phyloP scores from a whole-genome alignment of 2,888 invertebrate species.

The Odontocolon sp. region DNA sequence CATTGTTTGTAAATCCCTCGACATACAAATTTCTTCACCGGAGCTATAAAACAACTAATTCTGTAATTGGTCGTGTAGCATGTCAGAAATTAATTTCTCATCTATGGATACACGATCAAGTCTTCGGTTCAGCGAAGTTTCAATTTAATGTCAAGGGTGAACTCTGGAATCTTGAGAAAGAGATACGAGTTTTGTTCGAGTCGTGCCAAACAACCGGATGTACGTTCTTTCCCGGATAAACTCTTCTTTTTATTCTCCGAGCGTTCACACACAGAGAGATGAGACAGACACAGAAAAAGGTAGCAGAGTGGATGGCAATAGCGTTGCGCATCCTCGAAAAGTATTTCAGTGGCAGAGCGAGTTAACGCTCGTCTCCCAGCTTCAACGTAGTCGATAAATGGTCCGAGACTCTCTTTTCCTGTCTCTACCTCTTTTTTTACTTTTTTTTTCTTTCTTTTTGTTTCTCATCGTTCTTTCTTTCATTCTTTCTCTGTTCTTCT shows the following conservation, averaged over 20 bases:
- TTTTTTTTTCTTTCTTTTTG: not conserved
- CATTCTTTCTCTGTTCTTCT: slow-evolving; percentile 23
- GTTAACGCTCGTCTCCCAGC: slow-evolving; percentile 51
- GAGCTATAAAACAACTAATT: too few relatives aligned
- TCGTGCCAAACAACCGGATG: slow-evolving; percentile 57
- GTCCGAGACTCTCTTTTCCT: slow-evolving; percentile 23
- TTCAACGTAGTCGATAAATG: slow-evolving; percentile 58
- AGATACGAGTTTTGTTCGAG: slow-evolving; percentile 41
- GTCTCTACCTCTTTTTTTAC: slow-evolving; percentile 19
- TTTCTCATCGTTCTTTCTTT: not conserved
- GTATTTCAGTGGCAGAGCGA: slow-evolving; percentile 53
- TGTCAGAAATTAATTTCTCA: not conserved
- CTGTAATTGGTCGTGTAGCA: not conserved
- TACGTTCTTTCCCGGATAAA: slow-evolving; percentile 37
- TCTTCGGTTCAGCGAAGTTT: slow-evolving; percentile 9
- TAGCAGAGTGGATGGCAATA: slow-evolving; percentile 54
- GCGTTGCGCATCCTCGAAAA: slow-evolving; percentile 53
- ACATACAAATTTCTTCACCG: too few relatives aligned
- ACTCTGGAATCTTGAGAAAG: slow-evolving; percentile 24
- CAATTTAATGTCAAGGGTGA: slow-evolving; percentile 35
- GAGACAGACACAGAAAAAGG: slow-evolving; percentile 43
- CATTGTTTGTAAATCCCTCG: too few relatives aligned
- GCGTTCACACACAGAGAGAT: slow-evolving; percentile 8
- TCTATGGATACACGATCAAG: not conserved
- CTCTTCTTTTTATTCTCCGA: slow-evolving; percentile 26